These are phyloP conservation scores for Linnaemya vulpina DNA, from an alignment of 2,888 invertebrate genomes.

Conservation along the genomic window DNA sequence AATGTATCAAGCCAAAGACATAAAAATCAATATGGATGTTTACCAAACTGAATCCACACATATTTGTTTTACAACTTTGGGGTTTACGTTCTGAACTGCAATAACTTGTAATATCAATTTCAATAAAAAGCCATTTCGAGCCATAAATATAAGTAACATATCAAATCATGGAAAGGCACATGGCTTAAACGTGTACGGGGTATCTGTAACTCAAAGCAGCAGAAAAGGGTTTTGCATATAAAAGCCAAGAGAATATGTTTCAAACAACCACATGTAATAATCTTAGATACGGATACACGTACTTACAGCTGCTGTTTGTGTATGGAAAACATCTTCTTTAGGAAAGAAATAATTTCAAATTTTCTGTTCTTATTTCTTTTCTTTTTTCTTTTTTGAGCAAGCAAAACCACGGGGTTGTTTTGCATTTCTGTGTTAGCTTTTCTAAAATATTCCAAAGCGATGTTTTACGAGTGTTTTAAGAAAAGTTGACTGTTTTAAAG, in stretches of 20 bases:
- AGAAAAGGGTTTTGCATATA: slow-evolving; percentile 54
- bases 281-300: slow-evolving; percentile 7
- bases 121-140: slow-evolving; percentile 81
- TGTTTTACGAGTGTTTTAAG: slow-evolving; percentile 66
- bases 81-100: slow-evolving; percentile 5
- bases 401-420: slow-evolving; percentile 15
- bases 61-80: not conserved
- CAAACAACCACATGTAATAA: slow-evolving; percentile 63
- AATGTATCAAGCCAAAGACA: slow-evolving; percentile 55
- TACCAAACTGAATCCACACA: slow-evolving; percentile 6
- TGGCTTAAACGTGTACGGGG: slow-evolving; percentile 48
- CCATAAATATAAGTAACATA: slow-evolving; percentile 74
- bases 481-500: slow-evolving; percentile 51
- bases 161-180: slow-evolving; percentile 72
- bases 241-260: slow-evolving; percentile 15
- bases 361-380: not conserved
- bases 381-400: no score
- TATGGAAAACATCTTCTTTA: not conserved
- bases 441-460: slow-evolving; percentile 73
- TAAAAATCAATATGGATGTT: slow-evolving; percentile 72
- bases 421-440: slow-evolving; percentile 2
- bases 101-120: slow-evolving; percentile 79
- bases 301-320: not conserved
- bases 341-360: slow-evolving; percentile 43
- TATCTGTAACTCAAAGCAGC: slow-evolving; percentile 16